Conservation (phyloP, 2,113 vertebrate genomes). For the Gadus macrocephalus region DNA sequence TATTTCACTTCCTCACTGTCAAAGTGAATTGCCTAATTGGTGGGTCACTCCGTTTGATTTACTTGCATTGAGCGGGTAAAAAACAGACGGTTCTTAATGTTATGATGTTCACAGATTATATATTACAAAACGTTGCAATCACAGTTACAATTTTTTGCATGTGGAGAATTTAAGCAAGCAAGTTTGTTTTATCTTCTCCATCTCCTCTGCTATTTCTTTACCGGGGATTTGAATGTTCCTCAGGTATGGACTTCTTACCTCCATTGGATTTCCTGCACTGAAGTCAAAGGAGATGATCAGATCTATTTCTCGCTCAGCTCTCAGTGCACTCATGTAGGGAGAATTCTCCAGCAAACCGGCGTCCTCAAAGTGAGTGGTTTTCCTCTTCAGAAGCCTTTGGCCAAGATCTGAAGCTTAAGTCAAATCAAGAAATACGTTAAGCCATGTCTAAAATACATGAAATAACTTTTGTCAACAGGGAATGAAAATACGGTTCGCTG, state of each 20-base stretch:
- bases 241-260: slow-evolving; percentile 40
- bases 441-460: background rate
- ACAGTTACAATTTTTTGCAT: no score
- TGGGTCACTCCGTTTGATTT: no score
- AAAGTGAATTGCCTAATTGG: no score
- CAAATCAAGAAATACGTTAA: background rate
- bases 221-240: no score
- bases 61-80: no score
- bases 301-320: slow-evolving; percentile 27
- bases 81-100: no score
- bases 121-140: no score
- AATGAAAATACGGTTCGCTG: background rate
- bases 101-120: no score
- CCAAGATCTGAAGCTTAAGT: background rate
- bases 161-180: no score
- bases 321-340: slow-evolving; percentile 52
- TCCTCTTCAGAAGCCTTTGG: background rate
- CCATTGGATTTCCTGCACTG: slow-evolving; percentile 56
- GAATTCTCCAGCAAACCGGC: slow-evolving; percentile 60
- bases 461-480: background rate
- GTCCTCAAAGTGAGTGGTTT: slow-evolving; percentile 33
- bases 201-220: no score
- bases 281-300: slow-evolving; percentile 67
- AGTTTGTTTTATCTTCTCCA: no score
- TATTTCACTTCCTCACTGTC: no score